Percentiles rank a stretch among this genome's conserved stretches.
phyloP scores from a whole-genome alignment of 2,113 vertebrate species.

The Murina feae region DNA sequence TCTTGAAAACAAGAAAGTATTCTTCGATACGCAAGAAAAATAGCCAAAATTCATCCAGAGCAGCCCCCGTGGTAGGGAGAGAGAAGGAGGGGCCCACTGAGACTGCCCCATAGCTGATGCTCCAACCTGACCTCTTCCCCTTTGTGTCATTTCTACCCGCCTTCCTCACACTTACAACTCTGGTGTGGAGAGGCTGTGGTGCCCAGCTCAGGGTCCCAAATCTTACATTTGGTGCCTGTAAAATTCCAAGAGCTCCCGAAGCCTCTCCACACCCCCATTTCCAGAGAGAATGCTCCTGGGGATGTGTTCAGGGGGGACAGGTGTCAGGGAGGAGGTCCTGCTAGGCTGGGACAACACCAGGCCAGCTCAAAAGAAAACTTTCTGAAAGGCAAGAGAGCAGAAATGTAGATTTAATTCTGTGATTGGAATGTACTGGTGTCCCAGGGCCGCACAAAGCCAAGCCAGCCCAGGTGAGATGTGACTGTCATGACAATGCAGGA shows the following conservation, averaged over 20 bases:
- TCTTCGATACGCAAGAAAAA: not conserved
- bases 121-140: too few species aligned
- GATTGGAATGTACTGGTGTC: not conserved
- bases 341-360: not conserved
- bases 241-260: not conserved
- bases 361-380: not conserved
- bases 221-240: not conserved
- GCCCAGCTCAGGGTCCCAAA: not conserved
- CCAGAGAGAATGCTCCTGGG: not conserved
- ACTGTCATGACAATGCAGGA: not conserved
- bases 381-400: not conserved
- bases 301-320: not conserved
- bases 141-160: not conserved
- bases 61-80: not conserved
- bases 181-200: too few species aligned
- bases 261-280: not conserved
- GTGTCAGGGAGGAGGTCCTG: not conserved
- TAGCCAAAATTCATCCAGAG: not conserved
- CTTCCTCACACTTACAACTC: not conserved
- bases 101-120: not conserved
- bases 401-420: not conserved
- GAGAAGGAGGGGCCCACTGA: fast-evolving
- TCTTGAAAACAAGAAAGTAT: not conserved
- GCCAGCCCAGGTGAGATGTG: not conserved
- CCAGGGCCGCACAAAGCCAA: not conserved